Conservation (phyloP, 2,797 vertebrate species). For the Aulostomus chinensis region DNA sequence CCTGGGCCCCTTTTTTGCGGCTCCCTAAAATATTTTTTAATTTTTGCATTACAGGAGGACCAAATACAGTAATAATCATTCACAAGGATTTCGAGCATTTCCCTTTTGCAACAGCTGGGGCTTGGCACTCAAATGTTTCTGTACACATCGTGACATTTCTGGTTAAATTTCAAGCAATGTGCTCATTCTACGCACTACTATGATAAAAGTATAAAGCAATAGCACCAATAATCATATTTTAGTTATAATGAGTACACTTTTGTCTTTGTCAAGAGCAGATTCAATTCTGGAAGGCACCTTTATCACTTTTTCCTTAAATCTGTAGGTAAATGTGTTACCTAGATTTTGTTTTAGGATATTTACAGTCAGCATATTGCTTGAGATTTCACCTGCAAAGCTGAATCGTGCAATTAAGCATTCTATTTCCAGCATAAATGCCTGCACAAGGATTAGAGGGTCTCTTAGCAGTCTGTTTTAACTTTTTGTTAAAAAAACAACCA, state of each 20-base stretch:
- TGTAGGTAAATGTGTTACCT: not conserved
- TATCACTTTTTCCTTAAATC: not conserved
- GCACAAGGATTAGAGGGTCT: conserved; percentile 31
- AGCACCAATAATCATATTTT: too few relatives aligned
- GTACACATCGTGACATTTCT: not conserved
- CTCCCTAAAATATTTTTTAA: conserved; percentile 81
- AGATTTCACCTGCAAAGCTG: not conserved
- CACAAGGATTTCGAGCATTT: conserved; percentile 64
- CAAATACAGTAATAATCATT: conserved; percentile 71
- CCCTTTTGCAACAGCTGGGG: conserved; percentile 49
- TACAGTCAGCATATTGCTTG: conserved; percentile 11
- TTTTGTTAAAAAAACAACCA: conserved; percentile 9
- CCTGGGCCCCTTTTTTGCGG: conserved; percentile 83
- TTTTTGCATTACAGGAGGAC: conserved; percentile 76
- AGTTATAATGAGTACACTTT: too few relatives aligned
- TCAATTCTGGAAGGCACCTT: too few relatives aligned
- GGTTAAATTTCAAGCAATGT: conserved; percentile 20
- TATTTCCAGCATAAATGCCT: conserved; percentile 29
- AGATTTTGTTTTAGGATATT: not conserved
- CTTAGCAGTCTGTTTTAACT: conserved; percentile 1
- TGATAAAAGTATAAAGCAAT: too few relatives aligned
- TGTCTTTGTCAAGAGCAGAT: too few relatives aligned
- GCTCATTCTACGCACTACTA: conserved; percentile 16
- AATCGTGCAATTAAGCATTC: conserved; percentile 27
- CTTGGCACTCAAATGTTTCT: conserved; percentile 39